A percentile compares a stretch with the other conserved stretches of the same genome.
Evolutionary conservation across 2,797 vertebrate species (phyloP).

Genomic region (Periparus ater): DNA sequence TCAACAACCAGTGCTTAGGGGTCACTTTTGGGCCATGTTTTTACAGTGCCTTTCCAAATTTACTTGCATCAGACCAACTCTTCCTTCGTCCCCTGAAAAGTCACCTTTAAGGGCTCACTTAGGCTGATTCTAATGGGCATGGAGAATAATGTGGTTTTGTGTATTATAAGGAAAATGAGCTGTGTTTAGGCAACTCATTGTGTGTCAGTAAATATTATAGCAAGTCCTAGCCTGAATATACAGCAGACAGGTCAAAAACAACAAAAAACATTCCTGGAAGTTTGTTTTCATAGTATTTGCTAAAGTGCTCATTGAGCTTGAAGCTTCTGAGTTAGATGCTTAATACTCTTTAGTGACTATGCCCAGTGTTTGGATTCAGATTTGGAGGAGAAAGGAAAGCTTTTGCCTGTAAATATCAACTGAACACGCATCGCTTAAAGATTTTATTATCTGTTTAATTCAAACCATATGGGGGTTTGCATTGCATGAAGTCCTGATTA

Average conservation of each 20-base stretch:
- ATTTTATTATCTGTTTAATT: constrained; percentile 15
- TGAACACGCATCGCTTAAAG: not conserved
- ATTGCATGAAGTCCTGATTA: not conserved
- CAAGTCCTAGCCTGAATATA: not conserved
- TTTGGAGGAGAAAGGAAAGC: not conserved
- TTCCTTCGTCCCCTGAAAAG: not conserved
- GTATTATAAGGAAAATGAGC: not conserved
- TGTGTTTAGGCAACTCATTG: not conserved
- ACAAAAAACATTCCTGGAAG: not conserved
- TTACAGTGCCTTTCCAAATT: not conserved
- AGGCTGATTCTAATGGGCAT: not conserved
- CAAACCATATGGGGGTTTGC: not conserved
- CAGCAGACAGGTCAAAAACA: not conserved
- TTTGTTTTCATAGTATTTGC: not conserved
- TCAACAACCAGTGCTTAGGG: not conserved
- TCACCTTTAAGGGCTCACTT: not conserved
- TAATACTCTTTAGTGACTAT: not conserved
- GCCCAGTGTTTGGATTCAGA: not conserved
- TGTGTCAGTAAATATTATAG: not conserved
- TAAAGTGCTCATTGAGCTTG: not conserved
- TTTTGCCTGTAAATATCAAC: not conserved
- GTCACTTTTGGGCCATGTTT: not conserved
- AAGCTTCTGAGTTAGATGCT: not conserved
- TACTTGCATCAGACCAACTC: not conserved
- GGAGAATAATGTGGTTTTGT: not conserved